Evolutionary conservation across 2,888 invertebrate genomes (phyloP).

Genomic region (Rhagonycha lutea): DNA sequence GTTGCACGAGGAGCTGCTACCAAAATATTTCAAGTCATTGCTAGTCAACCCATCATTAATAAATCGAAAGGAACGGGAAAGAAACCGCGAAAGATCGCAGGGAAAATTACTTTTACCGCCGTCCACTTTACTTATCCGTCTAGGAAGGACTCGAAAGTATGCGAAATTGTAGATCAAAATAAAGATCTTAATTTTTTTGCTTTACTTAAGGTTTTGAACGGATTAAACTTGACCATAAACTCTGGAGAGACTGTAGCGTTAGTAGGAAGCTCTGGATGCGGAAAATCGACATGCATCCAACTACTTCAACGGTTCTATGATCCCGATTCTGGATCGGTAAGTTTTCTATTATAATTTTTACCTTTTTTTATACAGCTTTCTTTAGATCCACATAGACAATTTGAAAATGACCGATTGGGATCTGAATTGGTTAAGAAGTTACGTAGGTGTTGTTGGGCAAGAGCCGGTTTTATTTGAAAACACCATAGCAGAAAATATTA

Average conservation of each 20-base stretch:
- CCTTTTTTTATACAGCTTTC: background rate
- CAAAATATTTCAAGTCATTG: constrained; percentile 77
- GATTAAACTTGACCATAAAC: constrained; percentile 68
- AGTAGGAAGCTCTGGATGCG: constrained; percentile 75
- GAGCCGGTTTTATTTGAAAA: constrained; percentile 87
- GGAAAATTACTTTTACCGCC: constrained; percentile 72
- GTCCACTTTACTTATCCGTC: constrained; percentile 83
- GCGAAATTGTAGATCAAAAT: background rate
- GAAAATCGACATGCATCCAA: constrained; percentile 78
- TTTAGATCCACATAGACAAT: constrained; percentile 67
- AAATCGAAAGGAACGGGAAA: constrained; percentile 66
- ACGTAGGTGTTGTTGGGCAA: constrained; percentile 89
- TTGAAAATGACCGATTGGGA: constrained; percentile 74
- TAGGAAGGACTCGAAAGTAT: constrained; percentile 72
- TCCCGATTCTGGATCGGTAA: constrained; percentile 67
- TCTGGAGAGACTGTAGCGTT: constrained; percentile 77
- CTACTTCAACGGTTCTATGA: constrained; percentile 77
- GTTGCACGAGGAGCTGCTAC: constrained; percentile 79
- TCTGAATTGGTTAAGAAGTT: constrained; percentile 75
- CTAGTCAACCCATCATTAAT: constrained; percentile 75
- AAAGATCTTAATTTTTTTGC: constrained; percentile 32
- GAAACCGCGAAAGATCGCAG: constrained; percentile 61
- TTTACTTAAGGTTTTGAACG: constrained; percentile 62
- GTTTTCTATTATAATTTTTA: constrained; percentile 40
- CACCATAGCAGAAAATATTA: constrained; percentile 83